Base-by-base conservation (phyloP, 2,888 invertebrate genomes). In the Lithophane ornitopus region DNA sequence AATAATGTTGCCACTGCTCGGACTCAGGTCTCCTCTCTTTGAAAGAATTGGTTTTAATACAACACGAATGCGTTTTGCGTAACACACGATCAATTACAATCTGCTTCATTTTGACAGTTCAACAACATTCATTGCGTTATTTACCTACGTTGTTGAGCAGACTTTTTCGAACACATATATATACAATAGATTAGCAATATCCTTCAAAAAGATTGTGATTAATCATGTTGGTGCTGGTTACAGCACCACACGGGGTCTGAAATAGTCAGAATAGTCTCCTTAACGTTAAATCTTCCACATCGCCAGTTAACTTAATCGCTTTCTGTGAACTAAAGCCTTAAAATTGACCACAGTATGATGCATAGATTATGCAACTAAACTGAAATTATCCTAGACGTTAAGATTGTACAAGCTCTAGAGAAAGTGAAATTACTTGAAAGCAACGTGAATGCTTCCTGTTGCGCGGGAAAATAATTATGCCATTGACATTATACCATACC, bases 331-430 rank as follows among this genome's bases (percentile, higher is more conserved):
- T 6, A 34, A 22, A 41, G 9, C 66, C 74, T 63, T 34, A 80
- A 63, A n/a, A 68, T 58, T 84, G 75, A 75, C 70, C 80, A 74
- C 70, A 71, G 11, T 39, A 34, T 65, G 74, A 79, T 80, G 76
- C 84, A 80, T 71, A 71, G 41, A 61, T 82, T 74, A 82, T 52
- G 61, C 61, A 82, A 84, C 71, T 3, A 54, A 44, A 61, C 80
- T 69, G 19, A 80, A 68, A 84, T 82, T 84, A 82, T 82, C 82
- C 85, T 84, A 82, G 85, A 80, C 54, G 46, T 54, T 14, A 49
- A 62, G 84, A 81, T 70, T 69, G 62, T 70, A 62, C 49, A 39
- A 59, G 41, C 59, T 19, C 39, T 71, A 61, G 85, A 66, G 85
- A 82, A 82, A 82, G 82, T 80, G 56, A 66, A 76, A 84, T 69